These are phyloP conservation scores for Digitonthophagus gazella DNA, from an alignment of 2,888 invertebrate species.

Conservation along the genomic window DNA sequence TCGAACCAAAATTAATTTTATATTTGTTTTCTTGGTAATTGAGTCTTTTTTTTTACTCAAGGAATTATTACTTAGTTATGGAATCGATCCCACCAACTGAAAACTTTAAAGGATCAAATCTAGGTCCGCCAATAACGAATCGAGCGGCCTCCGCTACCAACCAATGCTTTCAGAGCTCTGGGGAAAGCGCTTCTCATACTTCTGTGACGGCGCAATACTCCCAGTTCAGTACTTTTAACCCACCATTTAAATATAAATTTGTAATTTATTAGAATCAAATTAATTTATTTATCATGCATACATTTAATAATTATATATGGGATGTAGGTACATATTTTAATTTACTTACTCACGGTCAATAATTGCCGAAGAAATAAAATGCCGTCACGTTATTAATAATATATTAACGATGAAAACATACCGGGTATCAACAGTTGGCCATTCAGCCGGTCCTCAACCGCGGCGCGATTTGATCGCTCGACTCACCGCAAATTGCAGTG, in stretches of 20 bases:
- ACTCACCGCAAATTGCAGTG: not conserved
- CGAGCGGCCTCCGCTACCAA: not conserved
- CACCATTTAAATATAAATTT: not conserved
- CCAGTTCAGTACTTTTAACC: not conserved
- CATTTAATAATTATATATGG: no score
- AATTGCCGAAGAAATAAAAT: not conserved
- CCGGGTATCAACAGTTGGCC: not conserved
- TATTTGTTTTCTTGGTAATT: not conserved
- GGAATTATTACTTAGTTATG: constrained; percentile 10
- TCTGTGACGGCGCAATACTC: not conserved
- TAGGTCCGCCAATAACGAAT: constrained; percentile 34
- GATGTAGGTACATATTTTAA: not conserved
- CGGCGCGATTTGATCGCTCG: not conserved
- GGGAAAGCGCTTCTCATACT: not conserved
- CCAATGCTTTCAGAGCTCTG: not conserved
- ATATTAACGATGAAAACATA: not conserved
- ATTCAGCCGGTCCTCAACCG: not conserved
- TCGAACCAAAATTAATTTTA: not conserved
- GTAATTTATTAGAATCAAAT: no score
- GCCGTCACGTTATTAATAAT: not conserved
- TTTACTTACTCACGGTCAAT: not conserved
- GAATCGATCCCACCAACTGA: constrained; percentile 21
- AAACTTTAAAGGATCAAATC: constrained; percentile 27
- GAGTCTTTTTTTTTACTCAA: not conserved
- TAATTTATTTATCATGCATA: no score